phyloP scores from a whole-genome alignment of 2,113 vertebrate genomes.

The Bothrops jararaca region DNA sequence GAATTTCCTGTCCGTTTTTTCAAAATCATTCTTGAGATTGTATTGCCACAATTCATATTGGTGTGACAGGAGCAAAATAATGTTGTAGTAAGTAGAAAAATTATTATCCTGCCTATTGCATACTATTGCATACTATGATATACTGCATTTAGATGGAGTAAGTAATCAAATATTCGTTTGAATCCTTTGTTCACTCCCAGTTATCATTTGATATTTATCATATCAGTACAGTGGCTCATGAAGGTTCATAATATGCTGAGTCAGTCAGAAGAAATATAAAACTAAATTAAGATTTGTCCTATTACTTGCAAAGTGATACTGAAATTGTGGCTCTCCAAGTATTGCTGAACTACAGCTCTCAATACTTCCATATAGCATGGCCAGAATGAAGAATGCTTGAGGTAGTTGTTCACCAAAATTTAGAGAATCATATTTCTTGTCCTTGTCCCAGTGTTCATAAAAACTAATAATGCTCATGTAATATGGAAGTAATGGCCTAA shows the following conservation, averaged over 20 bases:
- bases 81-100: neutral
- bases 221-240: neutral
- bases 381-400: neutral
- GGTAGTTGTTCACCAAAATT: neutral
- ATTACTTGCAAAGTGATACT: neutral
- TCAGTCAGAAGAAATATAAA: neutral
- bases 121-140: neutral
- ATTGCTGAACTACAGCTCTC: neutral
- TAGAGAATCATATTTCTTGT: neutral
- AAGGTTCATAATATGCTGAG: neutral
- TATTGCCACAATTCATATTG: neutral
- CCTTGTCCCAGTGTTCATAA: neutral
- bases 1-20: neutral
- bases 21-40: neutral
- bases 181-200: neutral
- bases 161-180: neutral
- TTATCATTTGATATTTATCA: neutral
- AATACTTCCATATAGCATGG: neutral
- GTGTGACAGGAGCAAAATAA: neutral
- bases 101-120: neutral
- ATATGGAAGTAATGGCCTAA: neutral
- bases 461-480: neutral
- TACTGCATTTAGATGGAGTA: neutral
- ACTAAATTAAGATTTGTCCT: neutral
- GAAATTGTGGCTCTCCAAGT: neutral